Evolutionary conservation across 1,140 invertebrate species (phyloP).

Genomic region (Drosophila tsacasi): DNA sequence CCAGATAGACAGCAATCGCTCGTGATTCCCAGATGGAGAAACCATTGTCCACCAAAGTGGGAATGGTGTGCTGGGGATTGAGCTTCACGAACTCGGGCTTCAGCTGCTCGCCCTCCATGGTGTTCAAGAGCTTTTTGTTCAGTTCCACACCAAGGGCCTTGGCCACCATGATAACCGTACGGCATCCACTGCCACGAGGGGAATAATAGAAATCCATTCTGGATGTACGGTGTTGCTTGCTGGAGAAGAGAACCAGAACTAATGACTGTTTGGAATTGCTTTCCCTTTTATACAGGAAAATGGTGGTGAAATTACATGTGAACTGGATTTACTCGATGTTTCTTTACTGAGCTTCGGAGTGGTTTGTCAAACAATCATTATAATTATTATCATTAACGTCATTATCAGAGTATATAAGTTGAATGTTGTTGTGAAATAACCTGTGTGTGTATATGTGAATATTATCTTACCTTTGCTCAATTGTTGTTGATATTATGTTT

Average conservation of each 20-base stretch:
- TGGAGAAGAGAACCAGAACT: constrained; percentile 12
- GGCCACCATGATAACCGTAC: constrained; percentile 84
- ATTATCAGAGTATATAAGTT: not conserved
- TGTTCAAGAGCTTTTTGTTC: constrained; percentile 85
- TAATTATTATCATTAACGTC: too few species aligned
- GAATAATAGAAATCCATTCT: constrained; percentile 56
- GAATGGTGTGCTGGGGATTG: constrained; percentile 82
- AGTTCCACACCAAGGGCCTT: constrained; percentile 85
- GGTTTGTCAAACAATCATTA: not conserved
- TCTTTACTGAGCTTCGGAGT: not conserved
- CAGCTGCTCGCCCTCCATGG: constrained; percentile 87
- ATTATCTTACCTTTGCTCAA: not conserved
- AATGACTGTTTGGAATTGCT: not conserved
- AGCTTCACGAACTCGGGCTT: constrained; percentile 87
- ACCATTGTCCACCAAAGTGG: constrained; percentile 67
- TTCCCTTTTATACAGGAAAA: constrained; percentile 17
- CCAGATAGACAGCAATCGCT: constrained; percentile 66
- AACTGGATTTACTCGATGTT: constrained; percentile 1
- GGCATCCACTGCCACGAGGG: constrained; percentile 73
- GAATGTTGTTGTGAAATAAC: not conserved
- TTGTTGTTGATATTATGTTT: not conserved
- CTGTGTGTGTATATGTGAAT: not conserved
- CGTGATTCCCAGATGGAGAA: constrained; percentile 69
- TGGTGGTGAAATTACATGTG: constrained; percentile 2
- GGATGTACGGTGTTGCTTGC: not conserved